Conservation (phyloP, 2,113 vertebrate species). For the Erpornis zantholeuca region DNA sequence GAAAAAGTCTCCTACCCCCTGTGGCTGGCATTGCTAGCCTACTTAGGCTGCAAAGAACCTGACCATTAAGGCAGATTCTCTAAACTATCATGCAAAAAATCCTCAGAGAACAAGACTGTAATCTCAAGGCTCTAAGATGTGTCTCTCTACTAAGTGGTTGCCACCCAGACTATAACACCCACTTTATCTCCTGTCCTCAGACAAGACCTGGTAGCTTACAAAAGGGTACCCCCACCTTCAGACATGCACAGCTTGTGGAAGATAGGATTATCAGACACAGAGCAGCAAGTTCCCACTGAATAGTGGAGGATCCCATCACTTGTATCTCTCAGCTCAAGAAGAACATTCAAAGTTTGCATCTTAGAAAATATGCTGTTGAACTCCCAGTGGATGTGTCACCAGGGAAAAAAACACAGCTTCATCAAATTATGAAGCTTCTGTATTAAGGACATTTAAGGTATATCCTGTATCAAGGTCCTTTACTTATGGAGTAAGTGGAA, state of each 20-base stretch:
- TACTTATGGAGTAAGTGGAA: background rate
- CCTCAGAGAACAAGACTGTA: background rate
- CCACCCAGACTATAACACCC: background rate
- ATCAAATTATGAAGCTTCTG: background rate
- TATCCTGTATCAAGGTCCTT: too few species aligned
- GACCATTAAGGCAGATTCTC: background rate
- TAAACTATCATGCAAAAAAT: background rate
- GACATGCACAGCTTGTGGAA: background rate
- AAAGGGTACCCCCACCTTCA: background rate
- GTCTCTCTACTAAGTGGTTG: background rate
- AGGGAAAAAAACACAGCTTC: background rate
- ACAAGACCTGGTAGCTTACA: background rate
- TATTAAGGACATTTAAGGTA: background rate
- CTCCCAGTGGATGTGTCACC: background rate
- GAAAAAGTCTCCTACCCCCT: background rate
- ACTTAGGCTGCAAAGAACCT: background rate
- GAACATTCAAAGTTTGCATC: background rate
- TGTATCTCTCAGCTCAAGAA: background rate
- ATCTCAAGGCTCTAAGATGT: background rate
- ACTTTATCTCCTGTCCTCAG: constrained; percentile 48
- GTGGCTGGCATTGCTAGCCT: background rate
- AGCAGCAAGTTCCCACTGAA: background rate
- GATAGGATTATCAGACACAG: constrained; percentile 29
- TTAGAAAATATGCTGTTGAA: background rate
- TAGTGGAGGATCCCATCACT: background rate